A percentile compares a stretch with the other conserved stretches of the same genome.
These are phyloP conservation scores for Strongylocentrotus purpuratus DNA, from an alignment of 35 echinoderm and acorn worm species.

Conservation along the genomic window DNA sequence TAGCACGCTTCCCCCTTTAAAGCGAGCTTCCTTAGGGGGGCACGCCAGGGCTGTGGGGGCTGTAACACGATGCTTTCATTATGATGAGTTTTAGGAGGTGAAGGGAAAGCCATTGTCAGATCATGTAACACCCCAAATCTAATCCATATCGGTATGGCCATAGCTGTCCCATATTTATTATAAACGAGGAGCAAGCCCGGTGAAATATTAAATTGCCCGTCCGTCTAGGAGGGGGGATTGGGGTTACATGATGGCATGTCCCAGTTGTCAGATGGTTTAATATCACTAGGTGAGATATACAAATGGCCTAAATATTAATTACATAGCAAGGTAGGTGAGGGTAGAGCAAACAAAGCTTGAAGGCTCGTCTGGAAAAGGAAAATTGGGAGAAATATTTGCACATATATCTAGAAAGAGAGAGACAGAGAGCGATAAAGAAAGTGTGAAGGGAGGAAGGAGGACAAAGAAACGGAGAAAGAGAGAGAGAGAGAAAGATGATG, in stretches of 20 bases:
- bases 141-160: conserved; percentile 28
- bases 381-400: neutral
- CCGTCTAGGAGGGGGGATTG: neutral
- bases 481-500: no score
- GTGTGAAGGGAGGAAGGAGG: neutral
- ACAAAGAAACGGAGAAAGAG: no score
- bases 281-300: neutral
- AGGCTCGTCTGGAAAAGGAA: neutral
- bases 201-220: neutral
- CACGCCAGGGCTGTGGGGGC: neutral
- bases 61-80: conserved; percentile 18
- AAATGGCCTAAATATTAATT: conserved; percentile 9
- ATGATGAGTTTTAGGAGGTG: conserved; percentile 12
- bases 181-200: neutral
- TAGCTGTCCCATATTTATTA: neutral
- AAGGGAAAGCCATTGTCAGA: conserved; percentile 25
- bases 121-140: conserved; percentile 38
- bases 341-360: neutral
- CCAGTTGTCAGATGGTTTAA: conserved; percentile 17
- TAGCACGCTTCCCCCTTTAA: conserved; percentile 7
- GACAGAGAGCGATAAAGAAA: neutral
- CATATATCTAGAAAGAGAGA: neutral
- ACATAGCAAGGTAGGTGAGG: neutral
- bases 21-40: neutral
- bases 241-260: neutral